Conservation (phyloP, 1,140 invertebrate species). For the Listronotus bonariensis region DNA sequence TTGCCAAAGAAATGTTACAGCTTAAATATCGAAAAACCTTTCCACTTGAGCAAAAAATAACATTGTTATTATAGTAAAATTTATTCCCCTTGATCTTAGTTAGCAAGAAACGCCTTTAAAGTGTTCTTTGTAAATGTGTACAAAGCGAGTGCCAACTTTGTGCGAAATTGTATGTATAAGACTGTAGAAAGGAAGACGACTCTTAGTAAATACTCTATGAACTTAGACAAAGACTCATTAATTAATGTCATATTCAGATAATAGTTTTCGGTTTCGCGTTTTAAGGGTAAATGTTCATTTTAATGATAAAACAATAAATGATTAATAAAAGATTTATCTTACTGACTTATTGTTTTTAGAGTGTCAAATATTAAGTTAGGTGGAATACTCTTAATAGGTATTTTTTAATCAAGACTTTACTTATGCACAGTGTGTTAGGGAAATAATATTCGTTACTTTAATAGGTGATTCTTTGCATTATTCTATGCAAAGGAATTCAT, state of each 20-base stretch:
- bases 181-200: constrained; percentile 10
- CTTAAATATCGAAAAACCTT: too few relatives aligned
- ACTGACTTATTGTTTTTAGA: neutral
- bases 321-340: constrained; percentile 10
- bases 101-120: constrained; percentile 2
- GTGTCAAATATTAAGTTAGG: too few relatives aligned
- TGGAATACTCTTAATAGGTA: too few relatives aligned
- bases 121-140: constrained; percentile 2
- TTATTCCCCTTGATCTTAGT: constrained; percentile 5
- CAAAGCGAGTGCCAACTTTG: constrained; percentile 20
- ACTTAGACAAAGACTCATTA: constrained; percentile 4
- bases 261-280: constrained; percentile 9
- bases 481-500: too few relatives aligned
- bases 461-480: too few relatives aligned
- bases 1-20: too few relatives aligned
- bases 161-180: constrained; percentile 13
- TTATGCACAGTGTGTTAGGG: too few relatives aligned
- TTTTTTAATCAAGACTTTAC: too few relatives aligned
- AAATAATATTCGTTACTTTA: too few relatives aligned
- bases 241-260: constrained; percentile 22
- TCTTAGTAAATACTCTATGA: neutral
- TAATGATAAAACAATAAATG: constrained; percentile 13
- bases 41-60: too few relatives aligned
- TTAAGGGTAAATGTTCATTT: constrained; percentile 7
- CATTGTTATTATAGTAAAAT: too few relatives aligned